Percentiles rank a stretch among this genome's conserved stretches.
phyloP scores from a whole-genome alignment of 2,797 vertebrate species.

The Pseudocheirus occidentalis region DNA sequence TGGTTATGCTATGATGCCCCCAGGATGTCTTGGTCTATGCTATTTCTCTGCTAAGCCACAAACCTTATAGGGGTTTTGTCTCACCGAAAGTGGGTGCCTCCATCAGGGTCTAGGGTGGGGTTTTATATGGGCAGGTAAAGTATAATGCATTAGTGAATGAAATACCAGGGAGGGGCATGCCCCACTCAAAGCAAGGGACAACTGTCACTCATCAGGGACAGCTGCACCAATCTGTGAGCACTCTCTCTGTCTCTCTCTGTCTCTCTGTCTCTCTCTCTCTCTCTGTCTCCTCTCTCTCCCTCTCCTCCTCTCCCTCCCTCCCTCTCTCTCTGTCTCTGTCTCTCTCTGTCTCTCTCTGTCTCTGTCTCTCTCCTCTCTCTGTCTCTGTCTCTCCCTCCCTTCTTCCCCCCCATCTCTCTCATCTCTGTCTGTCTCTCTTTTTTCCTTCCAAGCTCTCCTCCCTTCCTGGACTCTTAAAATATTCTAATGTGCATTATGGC shows the following conservation, averaged over 20 bases:
- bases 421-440: too few relatives aligned
- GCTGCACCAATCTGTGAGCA: too few relatives aligned
- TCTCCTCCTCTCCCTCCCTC: too few relatives aligned
- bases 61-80: neutral
- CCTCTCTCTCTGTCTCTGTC: accelerated
- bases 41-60: neutral
- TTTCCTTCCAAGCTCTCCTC: neutral
- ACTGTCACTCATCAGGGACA: neutral
- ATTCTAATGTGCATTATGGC: neutral
- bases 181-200: neutral
- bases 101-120: neutral
- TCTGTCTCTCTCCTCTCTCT: too few relatives aligned
- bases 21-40: neutral
- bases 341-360: too few relatives aligned
- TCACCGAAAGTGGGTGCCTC: neutral
- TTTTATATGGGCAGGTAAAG: neutral
- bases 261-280: too few relatives aligned
- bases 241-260: too few relatives aligned
- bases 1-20: neutral
- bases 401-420: too few relatives aligned
- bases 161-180: neutral
- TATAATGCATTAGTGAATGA: neutral
- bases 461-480: neutral
- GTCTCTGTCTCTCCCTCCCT: too few relatives aligned
- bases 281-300: too few relatives aligned